Conservation (phyloP, 2,888 invertebrate genomes). For the Abscondita cerata region DNA sequence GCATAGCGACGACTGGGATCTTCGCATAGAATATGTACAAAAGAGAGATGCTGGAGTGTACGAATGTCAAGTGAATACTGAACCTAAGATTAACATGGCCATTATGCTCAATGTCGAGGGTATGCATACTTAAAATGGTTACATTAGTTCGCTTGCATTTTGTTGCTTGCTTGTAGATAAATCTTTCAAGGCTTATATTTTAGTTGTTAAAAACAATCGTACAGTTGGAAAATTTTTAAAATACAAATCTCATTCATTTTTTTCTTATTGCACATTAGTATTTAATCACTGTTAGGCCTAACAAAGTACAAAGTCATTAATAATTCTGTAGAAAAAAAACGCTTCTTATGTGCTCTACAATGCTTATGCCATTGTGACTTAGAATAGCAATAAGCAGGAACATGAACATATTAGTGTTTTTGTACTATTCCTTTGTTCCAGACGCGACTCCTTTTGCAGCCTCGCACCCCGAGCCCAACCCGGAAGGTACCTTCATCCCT, state of each 20-base stretch:
- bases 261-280: too few species aligned
- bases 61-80: slow-evolving; percentile 90
- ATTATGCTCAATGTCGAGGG: slow-evolving; percentile 82
- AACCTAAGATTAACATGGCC: slow-evolving; percentile 88
- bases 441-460: slow-evolving; percentile 57
- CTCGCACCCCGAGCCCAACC: slow-evolving; percentile 56
- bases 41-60: slow-evolving; percentile 84
- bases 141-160: slow-evolving; percentile 8
- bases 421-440: slow-evolving; percentile 56
- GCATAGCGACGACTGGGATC: slow-evolving; percentile 85
- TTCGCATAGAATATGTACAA: slow-evolving; percentile 84
- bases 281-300: too few species aligned
- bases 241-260: too few species aligned
- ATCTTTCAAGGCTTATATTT: too few species aligned
- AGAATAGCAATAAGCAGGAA: slow-evolving; percentile 47
- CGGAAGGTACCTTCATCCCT: slow-evolving; percentile 54
- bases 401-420: slow-evolving; percentile 54
- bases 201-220: too few species aligned
- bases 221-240: too few species aligned
- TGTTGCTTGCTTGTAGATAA: slow-evolving; percentile 7
- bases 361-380: slow-evolving; percentile 46
- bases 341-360: slow-evolving; percentile 58
- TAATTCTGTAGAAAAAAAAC: slow-evolving; percentile 34
- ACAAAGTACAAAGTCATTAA: slow-evolving; percentile 25
- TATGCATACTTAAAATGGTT: slow-evolving; percentile 49